phyloP scores from a whole-genome alignment of 2,113 vertebrate genomes.

The Hymenochirus boettgeri region DNA sequence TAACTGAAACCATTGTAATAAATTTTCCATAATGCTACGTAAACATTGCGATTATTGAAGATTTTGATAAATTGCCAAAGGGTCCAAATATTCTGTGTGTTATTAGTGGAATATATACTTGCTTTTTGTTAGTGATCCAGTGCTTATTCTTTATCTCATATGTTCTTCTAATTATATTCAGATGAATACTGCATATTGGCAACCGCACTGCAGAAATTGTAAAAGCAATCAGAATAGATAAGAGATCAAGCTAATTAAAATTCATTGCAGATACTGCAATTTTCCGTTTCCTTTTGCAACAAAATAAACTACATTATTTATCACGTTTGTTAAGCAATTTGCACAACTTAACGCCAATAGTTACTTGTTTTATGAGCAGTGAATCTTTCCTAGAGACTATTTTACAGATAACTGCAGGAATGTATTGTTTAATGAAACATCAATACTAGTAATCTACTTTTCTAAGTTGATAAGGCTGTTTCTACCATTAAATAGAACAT shows the following conservation, averaged over 20 bases:
- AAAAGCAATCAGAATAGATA: slow-evolving; percentile 7
- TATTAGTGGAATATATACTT: neutral
- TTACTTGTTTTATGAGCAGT: slow-evolving; percentile 14
- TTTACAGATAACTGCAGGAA: slow-evolving; percentile 23
- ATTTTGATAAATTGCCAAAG: neutral
- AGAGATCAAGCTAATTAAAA: slow-evolving; percentile 32
- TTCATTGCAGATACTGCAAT: slow-evolving; percentile 28
- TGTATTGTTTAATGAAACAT: slow-evolving; percentile 36
- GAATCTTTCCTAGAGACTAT: slow-evolving; percentile 10
- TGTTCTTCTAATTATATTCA: slow-evolving; percentile 5
- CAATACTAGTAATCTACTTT: slow-evolving; percentile 33
- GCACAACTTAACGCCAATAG: slow-evolving; percentile 4
- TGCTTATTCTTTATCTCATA: neutral
- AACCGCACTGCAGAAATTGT: slow-evolving; percentile 13
- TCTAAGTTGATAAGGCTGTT: slow-evolving; percentile 17
- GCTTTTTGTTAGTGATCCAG: neutral
- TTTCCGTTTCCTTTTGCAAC: slow-evolving; percentile 6
- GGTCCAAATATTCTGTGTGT: neutral
- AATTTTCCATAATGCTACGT: too few relatives aligned
- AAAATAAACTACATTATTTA: slow-evolving; percentile 30
- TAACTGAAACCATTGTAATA: too few relatives aligned
- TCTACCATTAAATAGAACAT: slow-evolving; percentile 6
- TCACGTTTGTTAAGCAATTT: slow-evolving; percentile 19
- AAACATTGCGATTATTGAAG: neutral
- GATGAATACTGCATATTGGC: slow-evolving; percentile 4